A percentile compares a stretch with the other conserved stretches of the same genome.
Evolutionary conservation across 2,113 vertebrate genomes (phyloP).

Genomic region (Ptyas mucosa): DNA sequence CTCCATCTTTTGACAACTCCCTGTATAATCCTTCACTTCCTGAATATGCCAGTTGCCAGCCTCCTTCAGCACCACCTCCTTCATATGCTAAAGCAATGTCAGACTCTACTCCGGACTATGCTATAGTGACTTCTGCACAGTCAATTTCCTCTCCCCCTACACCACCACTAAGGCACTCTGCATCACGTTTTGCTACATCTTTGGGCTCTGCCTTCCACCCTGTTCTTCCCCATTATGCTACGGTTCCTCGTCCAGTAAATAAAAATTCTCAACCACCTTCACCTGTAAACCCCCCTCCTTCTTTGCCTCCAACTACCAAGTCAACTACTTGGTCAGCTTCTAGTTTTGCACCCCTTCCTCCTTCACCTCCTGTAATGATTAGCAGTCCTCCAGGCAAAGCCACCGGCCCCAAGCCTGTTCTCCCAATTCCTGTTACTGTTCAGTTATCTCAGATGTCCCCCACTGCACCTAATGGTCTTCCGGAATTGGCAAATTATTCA

Average conservation of each 20-base stretch:
- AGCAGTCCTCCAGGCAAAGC: slow-evolving; percentile 95
- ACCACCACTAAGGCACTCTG: slow-evolving; percentile 90
- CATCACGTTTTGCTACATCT: slow-evolving; percentile 94
- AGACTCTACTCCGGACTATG: slow-evolving; percentile 77
- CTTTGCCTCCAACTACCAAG: slow-evolving; percentile 72
- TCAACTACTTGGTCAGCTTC: slow-evolving; percentile 83
- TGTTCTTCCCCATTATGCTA: slow-evolving; percentile 94
- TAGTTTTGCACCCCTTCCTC: slow-evolving; percentile 88
- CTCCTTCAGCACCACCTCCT: slow-evolving; percentile 78
- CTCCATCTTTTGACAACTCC: slow-evolving; percentile 90
- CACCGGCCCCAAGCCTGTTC: slow-evolving; percentile 83
- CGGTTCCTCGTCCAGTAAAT: slow-evolving; percentile 81
- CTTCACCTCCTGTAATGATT: slow-evolving; percentile 95
- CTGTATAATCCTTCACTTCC: slow-evolving; percentile 83
- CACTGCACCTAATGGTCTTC: slow-evolving; percentile 72
- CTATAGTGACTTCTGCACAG: slow-evolving; percentile 75
- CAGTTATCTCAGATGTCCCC: slow-evolving; percentile 82
- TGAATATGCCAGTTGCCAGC: slow-evolving; percentile 83
- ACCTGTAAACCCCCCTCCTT: slow-evolving; percentile 70
- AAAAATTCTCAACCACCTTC: slow-evolving; percentile 81
- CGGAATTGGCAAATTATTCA: slow-evolving; percentile 67
- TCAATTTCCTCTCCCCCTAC: slow-evolving; percentile 85
- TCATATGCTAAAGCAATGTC: slow-evolving; percentile 80
- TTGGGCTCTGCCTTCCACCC: slow-evolving; percentile 97
- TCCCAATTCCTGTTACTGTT: slow-evolving; percentile 81